Percentiles rank a stretch among this genome's conserved stretches.
Evolutionary conservation across 2,797 vertebrate species (phyloP).

Genomic region (Brachymystax lenok): DNA sequence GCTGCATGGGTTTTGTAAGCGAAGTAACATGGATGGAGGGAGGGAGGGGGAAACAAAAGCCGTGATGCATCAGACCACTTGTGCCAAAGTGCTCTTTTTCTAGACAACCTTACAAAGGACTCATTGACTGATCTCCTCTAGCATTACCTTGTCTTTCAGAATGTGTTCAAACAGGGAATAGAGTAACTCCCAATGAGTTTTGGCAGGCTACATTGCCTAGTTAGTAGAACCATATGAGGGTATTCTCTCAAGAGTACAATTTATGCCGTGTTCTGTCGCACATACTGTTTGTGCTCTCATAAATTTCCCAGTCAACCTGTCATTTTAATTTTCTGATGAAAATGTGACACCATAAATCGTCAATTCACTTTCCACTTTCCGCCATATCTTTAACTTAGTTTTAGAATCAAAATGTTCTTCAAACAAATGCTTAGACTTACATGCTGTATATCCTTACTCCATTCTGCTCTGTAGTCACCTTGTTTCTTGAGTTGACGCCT

Average conservation of each 20-base stretch:
- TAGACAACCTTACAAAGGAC: constrained; percentile 58
- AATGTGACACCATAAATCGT: neutral
- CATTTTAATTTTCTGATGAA: constrained; percentile 25
- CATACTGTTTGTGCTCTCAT: constrained; percentile 31
- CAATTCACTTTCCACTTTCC: constrained; percentile 9
- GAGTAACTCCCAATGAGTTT: constrained; percentile 37
- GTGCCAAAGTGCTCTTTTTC: constrained; percentile 58
- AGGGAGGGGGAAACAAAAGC: constrained; percentile 49
- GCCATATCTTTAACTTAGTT: neutral
- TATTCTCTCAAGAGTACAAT: constrained; percentile 40
- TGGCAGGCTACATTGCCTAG: constrained; percentile 38
- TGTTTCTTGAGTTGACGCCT: constrained; percentile 46
- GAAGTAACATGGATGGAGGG: neutral
- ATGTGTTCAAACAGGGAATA: constrained; percentile 32
- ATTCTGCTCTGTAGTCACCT: constrained; percentile 25
- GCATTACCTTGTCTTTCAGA: neutral
- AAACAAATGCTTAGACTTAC: constrained; percentile 21
- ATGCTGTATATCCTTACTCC: constrained; percentile 31
- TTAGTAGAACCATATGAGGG: constrained; percentile 55
- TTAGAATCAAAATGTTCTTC: constrained; percentile 49
- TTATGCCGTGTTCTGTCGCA: constrained; percentile 41
- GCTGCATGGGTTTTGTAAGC: neutral
- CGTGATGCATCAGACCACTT: constrained; percentile 50
- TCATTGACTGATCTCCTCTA: constrained; percentile 60
- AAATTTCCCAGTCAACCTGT: constrained; percentile 35